These are phyloP conservation scores for Heliconius aoede DNA, from an alignment of 2,888 invertebrate species.

Conservation along the genomic window DNA sequence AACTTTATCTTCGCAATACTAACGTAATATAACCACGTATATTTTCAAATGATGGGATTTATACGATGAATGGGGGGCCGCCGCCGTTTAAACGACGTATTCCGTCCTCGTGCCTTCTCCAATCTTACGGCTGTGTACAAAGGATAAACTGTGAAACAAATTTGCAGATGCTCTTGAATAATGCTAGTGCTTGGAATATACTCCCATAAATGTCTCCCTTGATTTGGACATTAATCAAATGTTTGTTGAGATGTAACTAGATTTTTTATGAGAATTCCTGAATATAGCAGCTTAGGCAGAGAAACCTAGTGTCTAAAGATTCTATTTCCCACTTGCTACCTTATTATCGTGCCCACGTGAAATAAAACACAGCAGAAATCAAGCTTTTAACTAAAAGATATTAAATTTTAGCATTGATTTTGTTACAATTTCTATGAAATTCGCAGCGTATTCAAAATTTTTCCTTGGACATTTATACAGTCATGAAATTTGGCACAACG, in stretches of 20 bases:
- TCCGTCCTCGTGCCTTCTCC: slow-evolving; percentile 32
- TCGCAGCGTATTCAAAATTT: too few relatives aligned
- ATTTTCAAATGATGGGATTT: slow-evolving; percentile 50
- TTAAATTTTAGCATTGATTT: too few relatives aligned
- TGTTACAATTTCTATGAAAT: not conserved
- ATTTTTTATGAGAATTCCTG: not conserved
- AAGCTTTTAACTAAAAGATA: too few relatives aligned
- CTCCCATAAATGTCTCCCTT: slow-evolving; percentile 16
- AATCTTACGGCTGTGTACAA: slow-evolving; percentile 27
- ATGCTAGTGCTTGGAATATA: not conserved
- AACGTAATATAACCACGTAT: slow-evolving; percentile 41
- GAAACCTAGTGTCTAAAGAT: not conserved
- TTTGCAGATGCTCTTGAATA: slow-evolving; percentile 24
- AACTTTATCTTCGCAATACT: slow-evolving; percentile 12
- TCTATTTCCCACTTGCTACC: not conserved
- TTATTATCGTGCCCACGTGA: not conserved
- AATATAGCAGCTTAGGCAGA: not conserved
- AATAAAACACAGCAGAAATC: too few relatives aligned
- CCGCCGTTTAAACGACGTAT: slow-evolving; percentile 39
- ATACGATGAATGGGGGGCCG: slow-evolving; percentile 43
- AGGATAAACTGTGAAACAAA: slow-evolving; percentile 36
- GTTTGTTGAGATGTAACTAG: slow-evolving; percentile 2
- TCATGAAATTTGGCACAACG: too few relatives aligned
- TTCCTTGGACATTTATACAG: too few relatives aligned
- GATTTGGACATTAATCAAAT: slow-evolving; percentile 19